Evolutionary conservation across 2,888 invertebrate species (phyloP), one percentile per base, ranked within the genome.

Genomic region (Harpagoxenus sublaevis): DNA sequence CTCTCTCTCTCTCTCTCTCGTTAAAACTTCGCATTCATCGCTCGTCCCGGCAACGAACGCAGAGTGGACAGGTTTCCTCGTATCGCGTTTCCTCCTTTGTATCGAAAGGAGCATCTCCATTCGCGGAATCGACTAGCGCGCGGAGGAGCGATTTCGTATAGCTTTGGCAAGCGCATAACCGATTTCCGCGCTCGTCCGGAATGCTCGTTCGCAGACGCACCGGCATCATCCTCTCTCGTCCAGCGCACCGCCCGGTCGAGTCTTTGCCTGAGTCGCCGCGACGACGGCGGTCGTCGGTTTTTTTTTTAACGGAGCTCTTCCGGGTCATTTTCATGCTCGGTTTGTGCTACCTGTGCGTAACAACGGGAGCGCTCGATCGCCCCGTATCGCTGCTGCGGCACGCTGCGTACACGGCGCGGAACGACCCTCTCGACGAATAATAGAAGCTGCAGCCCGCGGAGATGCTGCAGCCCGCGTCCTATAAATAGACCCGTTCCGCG

Each of bases 401-500:
- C 15, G 45, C 35, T 35, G 63, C 23, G 23, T 23, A 23, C 23
- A 0, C 23, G 23, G 23, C 23, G 23, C 39, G 39, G 48, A 83
- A 66, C 83, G 66, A 66, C n/a, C 28, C 55, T 60, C 57, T 79
- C 66, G 65, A 55, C 63, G 81, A 68, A 42, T 42, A 9, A 23
- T 82, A 39, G 60, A 53, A 60, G 60, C 68, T 68, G 39, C 57
- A 63, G 57, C 63, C 63, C 31, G 42, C 60, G 77, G 23, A 23
- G 23, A 31, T 66, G 84, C 78, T 74, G 62, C 83, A 70, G 53
- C 28, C 28, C 84, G 83, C 70, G 39, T 55, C 68, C 88, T 90
- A 90, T 91, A 91, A 90, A 91, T 90, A 90, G 88, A 88, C 84
- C 23, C 71, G 90, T 84, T 89, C 86, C 63, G 28, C 31, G 84